These are phyloP conservation scores for Harpagus bidentatus DNA, from an alignment of 2,113 vertebrate genomes.

Conservation along the genomic window DNA sequence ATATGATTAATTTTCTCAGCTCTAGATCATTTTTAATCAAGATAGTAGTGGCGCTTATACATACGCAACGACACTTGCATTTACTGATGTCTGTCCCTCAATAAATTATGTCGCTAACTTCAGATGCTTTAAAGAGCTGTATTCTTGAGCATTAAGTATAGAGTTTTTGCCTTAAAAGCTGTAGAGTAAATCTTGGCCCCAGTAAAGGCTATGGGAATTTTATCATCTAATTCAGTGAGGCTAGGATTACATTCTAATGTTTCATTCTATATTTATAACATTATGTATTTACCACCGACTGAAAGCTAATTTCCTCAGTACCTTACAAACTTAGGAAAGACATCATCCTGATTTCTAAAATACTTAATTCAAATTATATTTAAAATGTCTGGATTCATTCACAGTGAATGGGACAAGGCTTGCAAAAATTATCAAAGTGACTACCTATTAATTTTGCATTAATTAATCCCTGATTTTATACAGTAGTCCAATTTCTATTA, in stretches of 20 bases:
- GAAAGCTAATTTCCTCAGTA: neutral
- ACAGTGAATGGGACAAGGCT: constrained; percentile 4
- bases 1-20: neutral
- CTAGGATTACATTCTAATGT: neutral
- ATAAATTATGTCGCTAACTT: neutral
- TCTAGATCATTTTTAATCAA: constrained; percentile 45
- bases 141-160: neutral
- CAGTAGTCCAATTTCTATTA: constrained; percentile 21
- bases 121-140: neutral
- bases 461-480: neutral
- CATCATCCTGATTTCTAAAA: neutral
- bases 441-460: constrained; percentile 1
- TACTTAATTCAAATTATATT: neutral
- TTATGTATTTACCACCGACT: neutral
- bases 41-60: constrained; percentile 14
- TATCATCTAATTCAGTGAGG: neutral
- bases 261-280: neutral
- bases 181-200: neutral
- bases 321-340: neutral
- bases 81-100: constrained; percentile 65
- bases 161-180: neutral
- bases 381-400: neutral
- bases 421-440: constrained; percentile 17
- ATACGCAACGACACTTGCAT: constrained; percentile 5
- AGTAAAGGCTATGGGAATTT: neutral